Percentiles rank a stretch among this genome's conserved stretches.
phyloP scores from a whole-genome alignment of 23 tunicate species.

The Ascidia mentula region DNA sequence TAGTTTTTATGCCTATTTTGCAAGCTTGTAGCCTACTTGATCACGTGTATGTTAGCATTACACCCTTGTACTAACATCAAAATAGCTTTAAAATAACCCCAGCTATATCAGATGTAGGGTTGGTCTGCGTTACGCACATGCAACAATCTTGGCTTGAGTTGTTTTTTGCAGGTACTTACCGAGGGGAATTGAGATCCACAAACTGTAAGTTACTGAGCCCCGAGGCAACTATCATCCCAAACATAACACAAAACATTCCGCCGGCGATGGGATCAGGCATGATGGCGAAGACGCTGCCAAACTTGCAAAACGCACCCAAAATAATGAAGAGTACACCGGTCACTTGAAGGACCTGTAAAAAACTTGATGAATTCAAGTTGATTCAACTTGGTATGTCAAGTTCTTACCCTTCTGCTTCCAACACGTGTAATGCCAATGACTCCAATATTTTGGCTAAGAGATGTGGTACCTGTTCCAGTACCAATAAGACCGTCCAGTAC shows the following conservation, averaged over 20 bases:
- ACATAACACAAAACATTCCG: slow-evolving; percentile 80
- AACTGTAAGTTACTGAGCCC: slow-evolving; percentile 77
- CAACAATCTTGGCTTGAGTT: background rate
- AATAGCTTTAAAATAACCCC: too few species aligned
- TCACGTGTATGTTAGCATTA: too few species aligned
- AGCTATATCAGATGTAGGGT: too few species aligned
- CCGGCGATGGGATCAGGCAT: slow-evolving; percentile 93
- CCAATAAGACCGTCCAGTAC: slow-evolving; percentile 69
- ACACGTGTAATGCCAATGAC: slow-evolving; percentile 74
- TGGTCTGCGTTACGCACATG: too few species aligned
- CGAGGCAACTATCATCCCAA: slow-evolving; percentile 79
- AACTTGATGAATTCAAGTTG: background rate
- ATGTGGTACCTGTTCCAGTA: slow-evolving; percentile 74
- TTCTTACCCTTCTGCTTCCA: slow-evolving; percentile 66
- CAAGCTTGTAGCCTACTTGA: too few species aligned
- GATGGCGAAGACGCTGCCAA: slow-evolving; percentile 78
- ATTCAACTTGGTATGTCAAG: background rate
- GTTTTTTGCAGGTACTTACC: slow-evolving; percentile 24
- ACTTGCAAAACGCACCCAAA: slow-evolving; percentile 72
- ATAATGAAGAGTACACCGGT: slow-evolving; percentile 44
- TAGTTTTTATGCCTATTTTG: too few species aligned
- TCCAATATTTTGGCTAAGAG: slow-evolving; percentile 78
- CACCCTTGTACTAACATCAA: too few species aligned
- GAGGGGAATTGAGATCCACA: slow-evolving; percentile 69
- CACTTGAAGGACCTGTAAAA: slow-evolving; percentile 76